Conservation (phyloP, 2,797 vertebrate species). For the Tragelaphus eurycerus region DNA sequence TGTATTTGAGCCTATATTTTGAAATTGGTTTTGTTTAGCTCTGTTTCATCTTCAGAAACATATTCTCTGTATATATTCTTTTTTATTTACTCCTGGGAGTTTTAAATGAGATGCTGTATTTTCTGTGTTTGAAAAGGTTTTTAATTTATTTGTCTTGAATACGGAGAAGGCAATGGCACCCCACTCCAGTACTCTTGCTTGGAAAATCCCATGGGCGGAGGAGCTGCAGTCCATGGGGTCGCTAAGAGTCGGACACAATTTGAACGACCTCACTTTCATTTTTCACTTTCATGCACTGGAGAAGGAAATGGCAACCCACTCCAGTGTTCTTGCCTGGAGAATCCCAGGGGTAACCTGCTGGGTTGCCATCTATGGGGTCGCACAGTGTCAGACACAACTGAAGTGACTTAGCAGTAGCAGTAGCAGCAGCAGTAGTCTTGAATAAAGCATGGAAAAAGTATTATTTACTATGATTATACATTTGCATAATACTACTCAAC, state of each 20-base stretch:
- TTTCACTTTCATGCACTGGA: too few relatives aligned
- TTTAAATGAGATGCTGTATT: not conserved
- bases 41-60: not conserved
- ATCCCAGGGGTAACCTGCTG: too few relatives aligned
- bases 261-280: too few relatives aligned
- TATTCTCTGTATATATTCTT: not conserved
- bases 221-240: too few relatives aligned
- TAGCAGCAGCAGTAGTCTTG: not conserved
- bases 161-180: not conserved
- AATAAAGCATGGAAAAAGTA: not conserved
- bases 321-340: too few relatives aligned
- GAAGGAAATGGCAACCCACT: too few relatives aligned
- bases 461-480: not conserved
- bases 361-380: fast-evolving
- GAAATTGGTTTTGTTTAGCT: not conserved
- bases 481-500: not conserved
- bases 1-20: not conserved
- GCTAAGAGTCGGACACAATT: too few relatives aligned
- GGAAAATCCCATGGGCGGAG: too few relatives aligned
- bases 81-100: not conserved
- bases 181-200: too few relatives aligned
- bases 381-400: too few relatives aligned
- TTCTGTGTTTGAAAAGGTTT: not conserved
- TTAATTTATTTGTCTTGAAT: not conserved
- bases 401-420: too few relatives aligned